Conservation (phyloP, 2,888 invertebrate species). For the Meteorus colon region DNA sequence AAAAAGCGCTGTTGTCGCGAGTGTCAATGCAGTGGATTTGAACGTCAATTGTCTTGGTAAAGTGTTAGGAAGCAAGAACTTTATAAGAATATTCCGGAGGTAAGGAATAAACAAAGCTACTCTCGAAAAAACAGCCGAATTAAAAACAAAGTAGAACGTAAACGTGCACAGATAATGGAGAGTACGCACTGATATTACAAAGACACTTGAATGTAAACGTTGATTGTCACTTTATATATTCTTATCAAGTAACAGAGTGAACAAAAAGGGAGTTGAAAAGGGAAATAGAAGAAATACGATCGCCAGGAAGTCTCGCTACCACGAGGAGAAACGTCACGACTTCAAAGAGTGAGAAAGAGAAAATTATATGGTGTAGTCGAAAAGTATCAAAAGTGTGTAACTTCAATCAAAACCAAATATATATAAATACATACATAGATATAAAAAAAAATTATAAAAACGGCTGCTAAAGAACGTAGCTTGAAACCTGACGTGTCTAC, state of each 20-base stretch:
- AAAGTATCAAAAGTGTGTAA: neutral
- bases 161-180: neutral
- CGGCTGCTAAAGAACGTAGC: constrained; percentile 38
- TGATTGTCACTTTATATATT: constrained; percentile 2
- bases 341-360: neutral
- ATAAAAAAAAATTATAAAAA: constrained; percentile 6
- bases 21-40: constrained; percentile 21
- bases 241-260: neutral
- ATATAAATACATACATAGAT: neutral
- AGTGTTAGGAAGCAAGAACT: neutral
- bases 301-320: constrained; percentile 35
- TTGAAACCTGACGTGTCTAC: constrained; percentile 42
- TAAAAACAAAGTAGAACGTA: neutral
- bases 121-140: neutral
- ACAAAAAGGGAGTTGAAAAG: constrained; percentile 26
- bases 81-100: neutral
- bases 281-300: constrained; percentile 48
- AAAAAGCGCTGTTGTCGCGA: constrained; percentile 20
- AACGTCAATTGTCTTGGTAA: constrained; percentile 15
- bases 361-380: constrained; percentile 3
- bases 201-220: constrained; percentile 23
- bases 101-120: neutral
- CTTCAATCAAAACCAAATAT: neutral
- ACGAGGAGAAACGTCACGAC: constrained; percentile 33
- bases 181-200: constrained; percentile 6